A percentile compares a stretch with the other conserved stretches of the same genome.
phyloP scores from a whole-genome alignment of 2,113 vertebrate species.

The Tonatia bakeri region DNA sequence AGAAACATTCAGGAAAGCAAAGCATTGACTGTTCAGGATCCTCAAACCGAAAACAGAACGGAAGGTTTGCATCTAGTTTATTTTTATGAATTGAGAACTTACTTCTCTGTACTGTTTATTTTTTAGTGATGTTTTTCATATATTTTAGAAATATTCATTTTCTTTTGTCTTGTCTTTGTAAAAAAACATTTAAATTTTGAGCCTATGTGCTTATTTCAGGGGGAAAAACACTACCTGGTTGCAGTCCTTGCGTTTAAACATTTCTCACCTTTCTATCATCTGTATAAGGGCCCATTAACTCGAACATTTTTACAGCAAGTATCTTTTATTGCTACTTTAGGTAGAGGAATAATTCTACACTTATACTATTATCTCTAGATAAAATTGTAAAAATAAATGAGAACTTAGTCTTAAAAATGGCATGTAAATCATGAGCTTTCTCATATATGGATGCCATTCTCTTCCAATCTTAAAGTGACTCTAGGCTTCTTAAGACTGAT shows the following conservation, averaged over 20 bases:
- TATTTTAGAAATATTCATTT: constrained; percentile 30
- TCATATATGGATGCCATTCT: background rate
- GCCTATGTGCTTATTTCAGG: background rate
- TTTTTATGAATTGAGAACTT: background rate
- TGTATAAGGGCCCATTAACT: background rate
- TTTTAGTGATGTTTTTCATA: background rate
- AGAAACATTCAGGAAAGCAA: background rate
- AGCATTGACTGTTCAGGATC: background rate
- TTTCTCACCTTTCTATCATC: constrained; percentile 4
- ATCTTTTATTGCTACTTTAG: constrained; percentile 29
- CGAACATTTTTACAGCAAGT: background rate
- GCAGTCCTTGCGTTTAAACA: background rate
- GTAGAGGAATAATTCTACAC: constrained; percentile 20
- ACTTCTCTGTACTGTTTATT: background rate
- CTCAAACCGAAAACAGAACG: background rate
- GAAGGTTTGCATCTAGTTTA: background rate
- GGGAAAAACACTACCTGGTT: background rate
- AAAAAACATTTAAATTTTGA: background rate
- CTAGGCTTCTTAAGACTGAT: background rate
- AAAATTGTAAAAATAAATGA: background rate
- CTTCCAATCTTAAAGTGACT: background rate
- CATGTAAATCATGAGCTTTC: background rate
- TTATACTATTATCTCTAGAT: background rate
- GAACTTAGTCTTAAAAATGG: constrained; percentile 17
- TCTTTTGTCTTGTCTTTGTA: background rate